These are phyloP conservation scores for Margarornis squamiger DNA, from an alignment of 2,797 vertebrate genomes.

Conservation along the genomic window DNA sequence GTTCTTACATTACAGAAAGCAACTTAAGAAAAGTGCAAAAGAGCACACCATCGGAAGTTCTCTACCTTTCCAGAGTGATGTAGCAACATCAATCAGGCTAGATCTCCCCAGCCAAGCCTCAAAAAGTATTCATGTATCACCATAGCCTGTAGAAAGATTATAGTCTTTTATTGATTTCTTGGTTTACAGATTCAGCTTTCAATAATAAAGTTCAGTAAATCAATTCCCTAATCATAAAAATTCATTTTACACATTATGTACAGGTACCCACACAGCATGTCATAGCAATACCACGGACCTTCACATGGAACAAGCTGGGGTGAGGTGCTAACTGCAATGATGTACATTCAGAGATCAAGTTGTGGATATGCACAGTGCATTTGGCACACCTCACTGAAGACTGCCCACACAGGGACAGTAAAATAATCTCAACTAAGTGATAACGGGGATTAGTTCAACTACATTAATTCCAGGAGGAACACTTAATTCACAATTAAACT, in stretches of 20 bases:
- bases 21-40: neutral
- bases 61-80: neutral
- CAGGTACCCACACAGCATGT: slow-evolving; percentile 71
- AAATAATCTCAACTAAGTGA: slow-evolving; percentile 9
- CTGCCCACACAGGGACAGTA: slow-evolving; percentile 29
- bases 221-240: slow-evolving; percentile 78
- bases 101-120: neutral
- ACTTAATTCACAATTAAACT: slow-evolving; percentile 27
- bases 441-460: slow-evolving; percentile 9
- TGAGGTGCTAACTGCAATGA: slow-evolving; percentile 20
- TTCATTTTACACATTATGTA: slow-evolving; percentile 79
- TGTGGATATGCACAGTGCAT: slow-evolving; percentile 64
- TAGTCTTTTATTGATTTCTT: slow-evolving; percentile 75
- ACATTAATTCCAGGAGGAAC: slow-evolving; percentile 20
- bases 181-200: slow-evolving; percentile 71
- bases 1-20: neutral
- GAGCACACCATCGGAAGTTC: neutral
- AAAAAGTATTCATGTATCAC: slow-evolving; percentile 54
- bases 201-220: slow-evolving; percentile 79
- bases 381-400: slow-evolving; percentile 73
- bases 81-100: accelerated
- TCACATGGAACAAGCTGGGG: slow-evolving; percentile 15
- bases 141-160: slow-evolving; percentile 76
- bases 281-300: slow-evolving; percentile 61
- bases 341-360: slow-evolving; percentile 68